Evolutionary conservation across 2,113 vertebrate genomes (phyloP).

Genomic region (Sceloporus tristichus): DNA sequence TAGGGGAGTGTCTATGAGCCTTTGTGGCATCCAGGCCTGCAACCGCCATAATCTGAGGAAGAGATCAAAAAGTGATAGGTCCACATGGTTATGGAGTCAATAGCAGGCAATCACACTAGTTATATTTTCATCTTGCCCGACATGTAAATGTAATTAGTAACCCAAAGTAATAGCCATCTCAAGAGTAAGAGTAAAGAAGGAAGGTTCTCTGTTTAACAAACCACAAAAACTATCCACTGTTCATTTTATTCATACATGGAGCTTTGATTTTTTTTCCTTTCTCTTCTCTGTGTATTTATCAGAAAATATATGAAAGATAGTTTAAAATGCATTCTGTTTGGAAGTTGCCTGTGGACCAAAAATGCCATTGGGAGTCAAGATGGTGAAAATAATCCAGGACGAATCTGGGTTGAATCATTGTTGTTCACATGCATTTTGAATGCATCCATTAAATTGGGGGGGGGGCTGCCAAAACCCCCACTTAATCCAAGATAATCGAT

Average conservation of each 20-base stretch:
- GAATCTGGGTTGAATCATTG: too few relatives aligned
- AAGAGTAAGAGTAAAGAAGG: not conserved
- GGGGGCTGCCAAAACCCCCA: too few relatives aligned
- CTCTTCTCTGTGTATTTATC: not conserved
- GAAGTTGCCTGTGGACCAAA: too few relatives aligned
- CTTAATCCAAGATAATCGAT: too few relatives aligned
- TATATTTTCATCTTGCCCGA: not conserved
- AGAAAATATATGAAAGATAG: too few relatives aligned
- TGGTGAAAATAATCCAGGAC: too few relatives aligned
- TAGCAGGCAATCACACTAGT: too few relatives aligned
- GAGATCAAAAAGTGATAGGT: not conserved
- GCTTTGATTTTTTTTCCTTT: not conserved
- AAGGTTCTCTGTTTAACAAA: not conserved
- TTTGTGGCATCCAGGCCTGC: slow-evolving; percentile 96
- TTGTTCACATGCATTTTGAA: too few relatives aligned
- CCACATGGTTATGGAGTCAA: not conserved
- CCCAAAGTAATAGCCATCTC: not conserved
- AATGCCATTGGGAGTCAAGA: too few relatives aligned
- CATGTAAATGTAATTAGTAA: not conserved
- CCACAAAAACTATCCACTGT: not conserved
- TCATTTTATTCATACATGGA: not conserved
- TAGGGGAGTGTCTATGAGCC: slow-evolving; percentile 93
- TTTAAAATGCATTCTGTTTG: too few relatives aligned
- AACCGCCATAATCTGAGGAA: slow-evolving; percentile 94
- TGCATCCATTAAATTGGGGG: too few relatives aligned